These are phyloP conservation scores for Cynopterus sphinx DNA, from an alignment of 2,797 vertebrate genomes.

Conservation along the genomic window DNA sequence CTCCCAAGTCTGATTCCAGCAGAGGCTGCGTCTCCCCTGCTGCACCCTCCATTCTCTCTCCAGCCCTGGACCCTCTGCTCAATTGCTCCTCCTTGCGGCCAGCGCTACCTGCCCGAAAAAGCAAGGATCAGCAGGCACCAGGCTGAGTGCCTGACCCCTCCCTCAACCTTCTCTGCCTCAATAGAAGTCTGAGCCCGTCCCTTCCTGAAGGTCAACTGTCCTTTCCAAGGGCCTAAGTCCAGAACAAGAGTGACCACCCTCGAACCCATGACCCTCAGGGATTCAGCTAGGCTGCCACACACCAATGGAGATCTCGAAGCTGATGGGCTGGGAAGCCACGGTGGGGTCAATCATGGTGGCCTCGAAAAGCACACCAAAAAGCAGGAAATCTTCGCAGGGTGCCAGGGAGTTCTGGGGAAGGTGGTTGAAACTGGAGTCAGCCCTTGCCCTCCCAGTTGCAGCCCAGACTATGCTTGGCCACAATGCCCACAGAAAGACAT, in stretches of 20 bases:
- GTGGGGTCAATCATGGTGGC: slow-evolving; percentile 94
- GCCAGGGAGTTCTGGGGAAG: slow-evolving; percentile 89
- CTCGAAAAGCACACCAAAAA: slow-evolving; percentile 94
- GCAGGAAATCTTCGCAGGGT: slow-evolving; percentile 92
- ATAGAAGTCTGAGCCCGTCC: neutral
- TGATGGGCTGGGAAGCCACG: slow-evolving; percentile 88
- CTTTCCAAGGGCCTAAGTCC: neutral
- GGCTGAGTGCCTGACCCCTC: neutral
- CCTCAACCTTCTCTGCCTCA: neutral
- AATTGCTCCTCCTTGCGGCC: slow-evolving; percentile 40
- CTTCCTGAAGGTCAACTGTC: neutral
- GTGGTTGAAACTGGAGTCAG: slow-evolving; percentile 2
- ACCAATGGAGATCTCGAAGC: slow-evolving; percentile 96
- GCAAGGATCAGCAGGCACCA: neutral
- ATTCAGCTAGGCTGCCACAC: neutral
- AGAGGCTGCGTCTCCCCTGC: slow-evolving; percentile 79
- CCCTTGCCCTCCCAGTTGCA: neutral
- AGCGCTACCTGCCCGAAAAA: neutral
- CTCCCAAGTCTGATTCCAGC: slow-evolving; percentile 77
- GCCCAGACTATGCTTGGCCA: accelerated
- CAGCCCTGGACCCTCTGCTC: neutral
- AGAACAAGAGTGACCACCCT: neutral
- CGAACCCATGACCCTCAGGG: neutral
- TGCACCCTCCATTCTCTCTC: slow-evolving; percentile 76
- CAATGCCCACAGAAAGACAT: neutral